These are phyloP conservation scores for Naso thynnoides DNA, from an alignment of 2,797 vertebrate genomes.

Conservation along the genomic window DNA sequence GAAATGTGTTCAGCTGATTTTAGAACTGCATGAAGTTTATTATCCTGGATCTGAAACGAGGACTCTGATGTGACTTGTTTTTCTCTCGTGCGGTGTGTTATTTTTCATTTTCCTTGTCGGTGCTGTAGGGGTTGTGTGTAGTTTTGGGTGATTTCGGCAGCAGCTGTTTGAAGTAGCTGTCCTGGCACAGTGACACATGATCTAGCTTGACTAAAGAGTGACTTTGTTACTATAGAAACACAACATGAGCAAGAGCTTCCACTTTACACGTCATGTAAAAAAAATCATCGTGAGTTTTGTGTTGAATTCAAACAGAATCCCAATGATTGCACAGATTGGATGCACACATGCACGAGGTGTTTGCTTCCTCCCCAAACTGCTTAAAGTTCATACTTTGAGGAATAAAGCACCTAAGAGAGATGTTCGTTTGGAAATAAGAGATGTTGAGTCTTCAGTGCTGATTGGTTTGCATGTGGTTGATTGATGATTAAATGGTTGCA, in stretches of 20 bases:
- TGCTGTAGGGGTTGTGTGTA: background rate
- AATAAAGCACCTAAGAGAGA: constrained; percentile 8
- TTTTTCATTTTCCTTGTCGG: background rate
- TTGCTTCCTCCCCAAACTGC: constrained; percentile 6
- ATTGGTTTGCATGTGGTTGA: constrained; percentile 1
- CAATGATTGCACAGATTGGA: constrained; percentile 17
- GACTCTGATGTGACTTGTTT: background rate
- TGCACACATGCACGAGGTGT: too few species aligned
- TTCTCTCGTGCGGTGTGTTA: constrained; percentile 1
- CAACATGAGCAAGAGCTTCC: constrained; percentile 1
- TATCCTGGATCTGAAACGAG: constrained; percentile 14
- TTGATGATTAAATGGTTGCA: background rate
- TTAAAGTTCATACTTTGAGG: constrained; percentile 19
- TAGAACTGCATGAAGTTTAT: constrained; percentile 35
- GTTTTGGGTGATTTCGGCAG: constrained; percentile 6
- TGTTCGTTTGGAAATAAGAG: constrained; percentile 25
- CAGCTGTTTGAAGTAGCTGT: background rate
- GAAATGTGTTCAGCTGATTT: constrained; percentile 26
- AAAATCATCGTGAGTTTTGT: background rate
- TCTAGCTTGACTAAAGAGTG: constrained; percentile 4
- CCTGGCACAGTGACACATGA: constrained; percentile 13
- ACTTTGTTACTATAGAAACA: constrained; percentile 5
- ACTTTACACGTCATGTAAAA: background rate
- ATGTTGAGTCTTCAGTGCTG: constrained; percentile 3
- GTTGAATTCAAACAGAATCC: constrained; percentile 11